Base-by-base conservation (phyloP, 2,888 invertebrate genomes). In the Macrophya alboannulata region DNA sequence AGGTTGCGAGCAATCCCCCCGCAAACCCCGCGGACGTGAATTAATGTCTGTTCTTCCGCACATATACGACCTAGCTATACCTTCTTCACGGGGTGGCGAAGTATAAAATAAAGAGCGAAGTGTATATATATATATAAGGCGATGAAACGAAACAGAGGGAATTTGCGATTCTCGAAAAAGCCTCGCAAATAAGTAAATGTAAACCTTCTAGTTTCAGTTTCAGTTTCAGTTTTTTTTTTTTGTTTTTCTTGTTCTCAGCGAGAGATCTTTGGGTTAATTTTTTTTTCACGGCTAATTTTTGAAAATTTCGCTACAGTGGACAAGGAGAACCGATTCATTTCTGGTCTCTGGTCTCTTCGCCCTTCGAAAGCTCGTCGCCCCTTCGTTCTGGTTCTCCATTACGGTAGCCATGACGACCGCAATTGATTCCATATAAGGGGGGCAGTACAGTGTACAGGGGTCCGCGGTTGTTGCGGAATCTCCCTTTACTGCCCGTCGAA, bases 381-480 rank as follows among this genome's bases (percentile, higher is more conserved):
- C 90, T 89, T 89, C 89, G 88, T 88, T 89, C 90, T 90, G 91
- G 91, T 92, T 92, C 92, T 92, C 92, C 91, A 92, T 92, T 92
- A 92, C 92, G 92, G 92, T 93, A 92, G 92, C 89, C 92, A 93
- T 93, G 92, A 89, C 92, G 90, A 93, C 92, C 92, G 89, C 92
- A 92, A 93, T 93, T 92, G 92, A 93, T 92, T 92, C 92, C 90
- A 83, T 83, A 83, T 65, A 71, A 83, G 83, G 83, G 71, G 83
- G 83, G 83, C 40, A 25, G 43, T 51, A 81, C 81, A 8, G n/a
- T 37, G 62, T 81, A n/a, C 55, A n/a, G 77, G 62, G 81, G 59
- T 81, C 40, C 81, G n/a, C 17, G 55, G 68, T 51, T 71, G 68
- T 45, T 25, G 48, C 31, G 37, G 31, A 62, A 21, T 40, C 17